These are phyloP conservation scores for Cheilosia scutellata DNA, from an alignment of 2,888 invertebrate genomes.

Conservation along the genomic window DNA sequence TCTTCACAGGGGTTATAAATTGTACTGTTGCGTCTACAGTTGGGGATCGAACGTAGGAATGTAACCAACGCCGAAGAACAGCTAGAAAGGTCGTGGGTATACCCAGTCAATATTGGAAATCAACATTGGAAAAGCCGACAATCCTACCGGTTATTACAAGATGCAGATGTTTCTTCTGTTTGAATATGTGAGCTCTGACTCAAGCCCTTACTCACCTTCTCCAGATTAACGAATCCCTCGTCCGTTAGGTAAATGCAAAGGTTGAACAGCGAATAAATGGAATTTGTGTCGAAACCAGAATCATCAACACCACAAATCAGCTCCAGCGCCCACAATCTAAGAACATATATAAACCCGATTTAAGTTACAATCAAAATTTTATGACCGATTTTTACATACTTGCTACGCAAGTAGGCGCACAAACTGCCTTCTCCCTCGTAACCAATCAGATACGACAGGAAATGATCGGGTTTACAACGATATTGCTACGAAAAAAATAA, in stretches of 20 bases:
- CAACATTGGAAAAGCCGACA: too few species aligned
- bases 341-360: conserved; percentile 62
- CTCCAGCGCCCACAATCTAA: conserved; percentile 91
- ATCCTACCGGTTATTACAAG: too few species aligned
- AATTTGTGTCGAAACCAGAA: conserved; percentile 91
- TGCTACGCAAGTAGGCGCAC: conserved; percentile 90
- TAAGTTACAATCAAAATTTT: too few species aligned
- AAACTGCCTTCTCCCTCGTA: conserved; percentile 94
- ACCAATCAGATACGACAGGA: conserved; percentile 91
- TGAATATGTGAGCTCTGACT: too few species aligned
- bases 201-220: conserved; percentile 84
- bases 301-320: conserved; percentile 90
- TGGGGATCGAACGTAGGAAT: too few species aligned
- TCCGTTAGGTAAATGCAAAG: conserved; percentile 91
- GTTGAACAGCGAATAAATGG: conserved; percentile 90
- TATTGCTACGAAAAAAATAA: conserved; percentile 78
- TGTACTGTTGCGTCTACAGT: too few species aligned
- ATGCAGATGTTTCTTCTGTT: too few species aligned
- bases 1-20: too few species aligned
- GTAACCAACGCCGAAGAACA: too few species aligned
- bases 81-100: too few species aligned
- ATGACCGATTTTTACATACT: conserved; percentile 82
- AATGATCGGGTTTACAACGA: conserved; percentile 86
- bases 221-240: conserved; percentile 89
- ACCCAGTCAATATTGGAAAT: too few species aligned